Evolutionary conservation across 2,888 invertebrate genomes (phyloP), one percentile per base, ranked within the genome.

Genomic region (Chloromyia formosa): DNA sequence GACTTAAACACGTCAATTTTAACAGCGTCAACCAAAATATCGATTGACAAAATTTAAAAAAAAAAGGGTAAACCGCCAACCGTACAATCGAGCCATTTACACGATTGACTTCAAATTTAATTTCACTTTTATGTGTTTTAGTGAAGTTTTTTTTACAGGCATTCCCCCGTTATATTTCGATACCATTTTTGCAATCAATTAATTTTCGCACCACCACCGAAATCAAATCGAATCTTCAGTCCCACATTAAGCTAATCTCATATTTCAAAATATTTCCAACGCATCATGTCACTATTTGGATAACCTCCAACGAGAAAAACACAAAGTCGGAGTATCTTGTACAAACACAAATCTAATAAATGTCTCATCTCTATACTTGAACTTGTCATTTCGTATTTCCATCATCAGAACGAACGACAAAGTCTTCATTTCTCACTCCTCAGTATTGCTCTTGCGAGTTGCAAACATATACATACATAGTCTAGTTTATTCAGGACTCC

Each of bases 321-420:
- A 69, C 16, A 20, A n/a, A 54, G 42, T 35, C 40, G 35, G 42
- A 35, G 7, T 71, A 62, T 66, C 73, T 73, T 76, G 53, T 72
- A 73, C 64, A 77, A 77, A 77, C 76, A 77, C 56, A 77, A 75
- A 77, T 77, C 77, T 76, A 77, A 77, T 77, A 77, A 77, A 77
- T 72, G 76, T 77, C 77, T 75, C 64, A 74, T 75, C 74, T 75
- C 74, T 35, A 35, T 7, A 35, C 27, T 35, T 35, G 27, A 45
- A 58, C 62, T 75, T 35, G 53, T 74, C 12, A 0, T 64, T 56
- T 27, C 22, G 62, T 62, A 62, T 35, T 40, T 62, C 40, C 40
- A 12, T 40, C 62, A 16, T 40, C 62, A 56, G 56, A 10, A 22
- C 56, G 56, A 56, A 18, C 5, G 22, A 61, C 40, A 35, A 16